Evolutionary conservation across 2,797 vertebrate genomes (phyloP).

Genomic region (Thunnus albacares): DNA sequence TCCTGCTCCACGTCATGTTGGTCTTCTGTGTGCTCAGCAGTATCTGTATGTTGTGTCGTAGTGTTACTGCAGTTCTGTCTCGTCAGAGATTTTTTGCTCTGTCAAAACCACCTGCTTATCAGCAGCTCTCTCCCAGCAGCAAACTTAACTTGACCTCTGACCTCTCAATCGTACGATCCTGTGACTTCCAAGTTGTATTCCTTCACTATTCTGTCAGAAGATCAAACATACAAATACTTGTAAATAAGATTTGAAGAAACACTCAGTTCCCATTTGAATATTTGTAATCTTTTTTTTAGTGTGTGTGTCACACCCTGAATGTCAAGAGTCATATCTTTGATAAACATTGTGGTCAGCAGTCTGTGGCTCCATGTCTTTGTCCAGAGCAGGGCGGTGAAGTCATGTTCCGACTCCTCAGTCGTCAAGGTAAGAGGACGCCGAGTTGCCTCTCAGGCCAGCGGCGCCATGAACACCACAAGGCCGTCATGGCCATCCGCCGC

Average conservation of each 20-base stretch:
- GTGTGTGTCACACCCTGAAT: neutral
- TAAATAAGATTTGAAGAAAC: neutral
- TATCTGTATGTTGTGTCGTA: neutral
- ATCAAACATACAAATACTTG: neutral
- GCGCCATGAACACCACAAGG: conserved; percentile 80
- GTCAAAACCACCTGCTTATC: neutral
- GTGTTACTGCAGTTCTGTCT: neutral
- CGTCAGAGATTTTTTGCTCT: neutral
- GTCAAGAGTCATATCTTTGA: neutral
- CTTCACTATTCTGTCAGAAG: neutral
- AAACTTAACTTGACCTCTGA: conserved; percentile 26
- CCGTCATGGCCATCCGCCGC: conserved; percentile 92
- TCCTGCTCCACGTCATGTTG: too few relatives aligned
- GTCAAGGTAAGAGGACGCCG: conserved; percentile 61
- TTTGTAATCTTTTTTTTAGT: neutral
- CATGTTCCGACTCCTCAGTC: conserved; percentile 89
- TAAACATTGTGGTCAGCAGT: neutral
- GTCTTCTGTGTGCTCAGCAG: neutral
- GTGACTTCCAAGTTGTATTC: too few relatives aligned
- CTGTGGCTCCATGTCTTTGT: conserved; percentile 19
- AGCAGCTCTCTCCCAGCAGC: conserved; percentile 48
- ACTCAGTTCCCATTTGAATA: too few relatives aligned
- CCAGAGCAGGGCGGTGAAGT: conserved; percentile 69
- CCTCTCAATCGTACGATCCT: neutral
- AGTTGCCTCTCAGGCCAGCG: conserved; percentile 60